A percentile compares a stretch with the other conserved stretches of the same genome.
These are phyloP conservation scores for Leucoma salicis DNA, from an alignment of 2,888 invertebrate species.

Conservation along the genomic window DNA sequence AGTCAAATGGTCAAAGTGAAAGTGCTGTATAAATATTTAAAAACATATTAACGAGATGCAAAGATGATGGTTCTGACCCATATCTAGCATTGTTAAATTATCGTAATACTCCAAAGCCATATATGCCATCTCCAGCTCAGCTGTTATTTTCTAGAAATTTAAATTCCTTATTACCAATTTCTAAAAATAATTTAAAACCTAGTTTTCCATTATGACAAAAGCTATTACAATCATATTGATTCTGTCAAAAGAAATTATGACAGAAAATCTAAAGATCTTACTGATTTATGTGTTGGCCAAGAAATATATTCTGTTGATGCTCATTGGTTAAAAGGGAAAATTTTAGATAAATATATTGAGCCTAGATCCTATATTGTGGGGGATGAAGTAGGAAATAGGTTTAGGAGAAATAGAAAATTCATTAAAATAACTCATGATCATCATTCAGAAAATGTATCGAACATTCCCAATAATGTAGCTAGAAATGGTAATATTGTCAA, in stretches of 20 bases:
- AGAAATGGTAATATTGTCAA: too few species aligned
- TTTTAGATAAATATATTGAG: neutral
- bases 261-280: too few species aligned
- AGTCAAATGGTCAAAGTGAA: neutral
- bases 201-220: too few species aligned
- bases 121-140: neutral
- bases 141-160: neutral
- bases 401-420: neutral
- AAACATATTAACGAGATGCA: neutral
- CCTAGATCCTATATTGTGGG: neutral
- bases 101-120: neutral
- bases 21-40: neutral
- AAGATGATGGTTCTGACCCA: neutral
- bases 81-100: neutral
- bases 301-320: too few species aligned
- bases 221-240: too few species aligned
- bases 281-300: too few species aligned
- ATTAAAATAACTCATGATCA: neutral
- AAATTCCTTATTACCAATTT: neutral
- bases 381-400: neutral
- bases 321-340: neutral
- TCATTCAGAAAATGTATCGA: too few species aligned
- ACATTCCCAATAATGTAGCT: too few species aligned
- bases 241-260: too few species aligned
- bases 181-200: too few species aligned